A percentile compares a stretch with the other conserved stretches of the same genome.
phyloP scores from a whole-genome alignment of 2,797 vertebrate genomes.

The Syngnathus rostellatus region DNA sequence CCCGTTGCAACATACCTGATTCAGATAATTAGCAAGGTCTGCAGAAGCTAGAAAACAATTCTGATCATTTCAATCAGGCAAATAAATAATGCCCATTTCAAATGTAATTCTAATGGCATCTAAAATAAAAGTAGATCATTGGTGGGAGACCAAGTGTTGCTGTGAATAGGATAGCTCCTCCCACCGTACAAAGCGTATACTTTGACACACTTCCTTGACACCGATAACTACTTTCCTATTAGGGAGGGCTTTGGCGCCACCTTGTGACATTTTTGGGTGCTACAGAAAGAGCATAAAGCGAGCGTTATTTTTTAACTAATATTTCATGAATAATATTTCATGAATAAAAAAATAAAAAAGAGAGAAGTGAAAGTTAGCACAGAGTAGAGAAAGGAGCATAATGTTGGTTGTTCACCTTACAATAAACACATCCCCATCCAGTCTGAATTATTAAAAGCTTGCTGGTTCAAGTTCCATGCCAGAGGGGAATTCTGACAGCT shows the following conservation, averaged over 20 bases:
- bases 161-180: too few species aligned
- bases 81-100: neutral
- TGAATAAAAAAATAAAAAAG: neutral
- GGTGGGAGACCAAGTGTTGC: too few species aligned
- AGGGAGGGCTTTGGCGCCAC: neutral
- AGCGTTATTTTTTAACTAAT: too few species aligned
- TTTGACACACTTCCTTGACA: neutral
- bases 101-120: neutral
- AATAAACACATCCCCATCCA: slow-evolving; percentile 38
- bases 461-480: slow-evolving; percentile 46
- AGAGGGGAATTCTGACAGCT: slow-evolving; percentile 33
- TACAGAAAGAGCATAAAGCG: neutral
- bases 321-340: too few species aligned
- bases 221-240: neutral
- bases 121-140: neutral
- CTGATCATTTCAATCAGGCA: neutral
- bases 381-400: slow-evolving; percentile 7
- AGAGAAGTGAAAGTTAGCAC: slow-evolving; percentile 8
- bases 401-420: slow-evolving; percentile 15
- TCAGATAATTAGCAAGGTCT: too few species aligned
- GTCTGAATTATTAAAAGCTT: slow-evolving; percentile 66
- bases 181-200: neutral
- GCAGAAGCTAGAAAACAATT: too few species aligned
- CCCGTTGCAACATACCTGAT: too few species aligned
- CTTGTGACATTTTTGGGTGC: neutral